Evolutionary conservation across 1,140 invertebrate species (phyloP).

Genomic region (Stratiolaelaps scimitus): DNA sequence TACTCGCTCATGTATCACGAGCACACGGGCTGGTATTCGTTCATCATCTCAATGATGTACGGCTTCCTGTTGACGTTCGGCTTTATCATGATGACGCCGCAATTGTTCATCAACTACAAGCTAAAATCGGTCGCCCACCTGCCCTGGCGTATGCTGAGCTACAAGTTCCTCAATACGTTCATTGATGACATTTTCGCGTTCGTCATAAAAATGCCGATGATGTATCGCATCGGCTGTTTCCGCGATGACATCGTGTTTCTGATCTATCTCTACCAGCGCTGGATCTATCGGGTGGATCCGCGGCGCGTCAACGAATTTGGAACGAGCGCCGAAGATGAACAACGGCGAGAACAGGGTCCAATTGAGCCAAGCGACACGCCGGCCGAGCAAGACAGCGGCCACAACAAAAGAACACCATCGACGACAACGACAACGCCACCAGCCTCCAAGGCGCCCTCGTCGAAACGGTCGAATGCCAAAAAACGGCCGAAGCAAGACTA

Average conservation of each 20-base stretch:
- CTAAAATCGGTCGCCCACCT: slow-evolving; percentile 96
- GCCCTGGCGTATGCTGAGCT: slow-evolving; percentile 98
- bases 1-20: slow-evolving; percentile 95
- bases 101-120: slow-evolving; percentile 98
- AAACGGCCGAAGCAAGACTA: too few relatives aligned
- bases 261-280: slow-evolving; percentile 94
- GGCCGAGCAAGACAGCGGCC: too few relatives aligned
- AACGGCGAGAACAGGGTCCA: background rate
- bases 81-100: slow-evolving; percentile 99
- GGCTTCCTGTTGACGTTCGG: slow-evolving; percentile 97
- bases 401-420: too few relatives aligned
- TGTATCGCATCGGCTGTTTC: slow-evolving; percentile 85
- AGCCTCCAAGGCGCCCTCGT: too few relatives aligned
- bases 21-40: slow-evolving; percentile 94
- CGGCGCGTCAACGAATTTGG: slow-evolving; percentile 93
- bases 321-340: slow-evolving; percentile 46
- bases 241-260: slow-evolving; percentile 97
- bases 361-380: too few relatives aligned
- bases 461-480: too few relatives aligned
- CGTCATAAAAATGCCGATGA: slow-evolving; percentile 98
- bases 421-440: too few relatives aligned
- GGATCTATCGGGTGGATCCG: slow-evolving; percentile 92
- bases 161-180: slow-evolving; percentile 99
- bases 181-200: slow-evolving; percentile 99
- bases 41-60: slow-evolving; percentile 81